Percentiles rank a stretch among this genome's conserved stretches.
These are phyloP conservation scores for Merluccius polli DNA, from an alignment of 2,797 vertebrate genomes.

Conservation along the genomic window DNA sequence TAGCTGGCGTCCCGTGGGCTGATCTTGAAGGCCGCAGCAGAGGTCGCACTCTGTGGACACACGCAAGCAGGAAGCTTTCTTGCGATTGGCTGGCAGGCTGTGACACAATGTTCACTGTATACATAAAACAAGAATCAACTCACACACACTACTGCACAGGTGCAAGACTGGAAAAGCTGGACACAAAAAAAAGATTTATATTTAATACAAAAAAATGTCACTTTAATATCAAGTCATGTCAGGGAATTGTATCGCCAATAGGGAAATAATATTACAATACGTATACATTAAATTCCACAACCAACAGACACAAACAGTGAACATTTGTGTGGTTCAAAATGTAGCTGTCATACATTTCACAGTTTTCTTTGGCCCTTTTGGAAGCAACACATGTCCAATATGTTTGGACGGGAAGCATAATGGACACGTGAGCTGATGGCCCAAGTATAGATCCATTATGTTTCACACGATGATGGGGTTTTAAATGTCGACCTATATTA, in stretches of 20 bases:
- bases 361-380: too few relatives aligned
- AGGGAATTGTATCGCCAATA: neutral
- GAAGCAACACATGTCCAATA: neutral
- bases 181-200: neutral
- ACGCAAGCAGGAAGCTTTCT: conserved; percentile 55
- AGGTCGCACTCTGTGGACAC: conserved; percentile 47
- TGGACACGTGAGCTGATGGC: neutral
- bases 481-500: too few relatives aligned
- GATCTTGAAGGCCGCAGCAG: conserved; percentile 47
- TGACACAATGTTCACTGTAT: conserved; percentile 20
- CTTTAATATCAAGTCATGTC: neutral
- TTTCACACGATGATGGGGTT: too few relatives aligned
- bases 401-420: neutral
- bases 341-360: too few relatives aligned
- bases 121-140: neutral
- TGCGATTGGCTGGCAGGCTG: conserved; percentile 59
- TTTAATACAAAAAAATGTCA: neutral
- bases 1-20: conserved; percentile 28
- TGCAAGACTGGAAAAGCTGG: neutral
- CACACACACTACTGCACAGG: neutral
- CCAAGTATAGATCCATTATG: too few relatives aligned
- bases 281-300: neutral
- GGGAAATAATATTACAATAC: neutral
- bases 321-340: too few relatives aligned
- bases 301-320: neutral